Evolutionary conservation across 1,140 invertebrate species (phyloP), one percentile per base, ranked within the genome.

Genomic region (Arion vulgaris): DNA sequence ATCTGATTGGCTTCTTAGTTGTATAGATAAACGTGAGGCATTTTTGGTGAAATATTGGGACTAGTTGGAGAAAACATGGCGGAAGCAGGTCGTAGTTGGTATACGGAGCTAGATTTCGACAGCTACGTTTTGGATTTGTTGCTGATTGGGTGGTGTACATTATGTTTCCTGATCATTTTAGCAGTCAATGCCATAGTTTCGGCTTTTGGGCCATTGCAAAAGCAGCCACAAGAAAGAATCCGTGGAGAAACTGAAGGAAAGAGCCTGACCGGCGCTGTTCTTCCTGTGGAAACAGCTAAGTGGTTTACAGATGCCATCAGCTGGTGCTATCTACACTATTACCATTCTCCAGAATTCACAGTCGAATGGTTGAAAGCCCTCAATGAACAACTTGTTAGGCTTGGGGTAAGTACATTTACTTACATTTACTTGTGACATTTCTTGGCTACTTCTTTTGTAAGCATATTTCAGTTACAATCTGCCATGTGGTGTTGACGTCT

Each of bases 271-370:
- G 73, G 78, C 13, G 66, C 79, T 23, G 38, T 45, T 23, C 57
- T 80, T 23, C 82, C 78, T 0, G 38, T 78, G 34, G 94, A 94
- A 90, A 93, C 92, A 82, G 94, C 94, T 2, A 94, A 95, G 86
- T 98, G 96, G 96, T 95, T 97, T 69, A 97, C 97, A 91, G 95
- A 96, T 86, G 94, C 96, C 85, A 95, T 98, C 90, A 94, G 95
- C 86, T 98, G 96, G 96, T 94, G 97, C 80, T 96, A 97, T 92
- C 95, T 96, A 86, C 96, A 97, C 93, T 93, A 96, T 86, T 95
- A 96, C 86, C 95, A 96, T 87, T 95, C 96, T 88, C 96, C 96
- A 90, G 95, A 97, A 90, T 92, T 97, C 41, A 93, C 97, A 85
- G 95, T 95, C 88, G 94, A 95, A 88, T 97, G 96, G 96, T 95